Evolutionary conservation across 2,797 vertebrate species (phyloP), one percentile per base, ranked within the genome.

Genomic region (Acestrorhynchus altus): DNA sequence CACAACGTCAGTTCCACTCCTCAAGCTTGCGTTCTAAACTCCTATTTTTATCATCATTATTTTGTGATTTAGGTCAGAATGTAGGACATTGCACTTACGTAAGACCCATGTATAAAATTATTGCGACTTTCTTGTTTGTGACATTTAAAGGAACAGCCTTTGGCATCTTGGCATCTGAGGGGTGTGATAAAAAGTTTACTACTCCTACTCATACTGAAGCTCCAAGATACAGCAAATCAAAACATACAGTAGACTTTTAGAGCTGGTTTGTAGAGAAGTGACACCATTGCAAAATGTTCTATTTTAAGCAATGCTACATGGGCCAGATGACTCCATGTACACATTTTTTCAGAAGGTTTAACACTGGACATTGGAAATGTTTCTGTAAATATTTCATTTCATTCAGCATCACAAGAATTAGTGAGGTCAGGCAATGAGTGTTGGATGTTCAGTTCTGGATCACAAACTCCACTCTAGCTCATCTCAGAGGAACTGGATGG

Each of bases 41-140:
- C 40, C 64, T 56, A 67, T 78, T 86, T 80, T 80, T 64, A 79
- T 84, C 72, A 71, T 72, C 72, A 65, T 83, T 70, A 80, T 81
- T 78, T 79, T 67, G 77, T 69, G 75, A 85, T 86, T 73, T 85
- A 84, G 84, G 84, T 81, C 82, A 87, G 52, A 87, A 87, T 85
- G 60, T 86, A 82, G 86, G 84, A 82, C 51, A 59, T 31, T 4
- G 7, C 12, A 72, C 74, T 83, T 80, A 75, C 74, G 47, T 84
- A 79, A 81, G 72, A 59, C 68, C 80, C 64, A 71, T 83, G 72
- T 71, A 71, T 74, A 68, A 67, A 80, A 67, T 72, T 42, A 74
- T 79, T 70, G 69, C 74, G 75, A 28, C 67, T 77, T 78, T 60
- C 71, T 57, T 81, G 64, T 74, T 71, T 80, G 80, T 82, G 78